These are phyloP conservation scores for Arothron firmamentum DNA, from an alignment of 2,113 vertebrate species.

Conservation along the genomic window DNA sequence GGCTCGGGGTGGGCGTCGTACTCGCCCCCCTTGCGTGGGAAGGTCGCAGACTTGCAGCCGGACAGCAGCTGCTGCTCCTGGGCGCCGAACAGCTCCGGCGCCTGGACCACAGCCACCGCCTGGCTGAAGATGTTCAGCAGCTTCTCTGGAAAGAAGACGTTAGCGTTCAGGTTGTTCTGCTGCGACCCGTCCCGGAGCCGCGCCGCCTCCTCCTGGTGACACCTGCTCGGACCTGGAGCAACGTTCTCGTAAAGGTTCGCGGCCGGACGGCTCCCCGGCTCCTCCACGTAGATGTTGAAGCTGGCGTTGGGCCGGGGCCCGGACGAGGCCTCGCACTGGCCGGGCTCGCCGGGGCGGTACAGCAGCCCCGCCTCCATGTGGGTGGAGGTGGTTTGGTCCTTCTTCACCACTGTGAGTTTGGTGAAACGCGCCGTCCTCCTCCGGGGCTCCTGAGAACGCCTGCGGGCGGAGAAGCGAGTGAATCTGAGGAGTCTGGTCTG, in stretches of 20 bases:
- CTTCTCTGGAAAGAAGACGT: conserved; percentile 80
- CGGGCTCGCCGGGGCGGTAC: conserved; percentile 76
- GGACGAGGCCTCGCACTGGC: conserved; percentile 71
- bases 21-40: conserved; percentile 80
- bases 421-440: conserved; percentile 77
- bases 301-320: conserved; percentile 80
- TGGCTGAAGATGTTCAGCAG: conserved; percentile 87
- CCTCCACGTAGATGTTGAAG: conserved; percentile 90
- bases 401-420: conserved; percentile 84
- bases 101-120: conserved; percentile 84
- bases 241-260: conserved; percentile 68
- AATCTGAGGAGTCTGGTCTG: neutral
- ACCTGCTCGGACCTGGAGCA: conserved; percentile 53
- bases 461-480: conserved; percentile 35
- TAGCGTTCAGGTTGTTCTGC: conserved; percentile 75
- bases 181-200: conserved; percentile 70
- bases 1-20: conserved; percentile 78
- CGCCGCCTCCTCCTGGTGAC: conserved; percentile 64
- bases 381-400: conserved; percentile 94
- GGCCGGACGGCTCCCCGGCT: conserved; percentile 66
- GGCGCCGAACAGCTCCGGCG: conserved; percentile 80
- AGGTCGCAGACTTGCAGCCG: conserved; percentile 83
- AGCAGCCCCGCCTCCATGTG: conserved; percentile 83
- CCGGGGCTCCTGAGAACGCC: conserved; percentile 73
- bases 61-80: conserved; percentile 75